These are phyloP conservation scores for Malaclemys terrapin DNA, from an alignment of 2,113 vertebrate genomes.

Conservation along the genomic window DNA sequence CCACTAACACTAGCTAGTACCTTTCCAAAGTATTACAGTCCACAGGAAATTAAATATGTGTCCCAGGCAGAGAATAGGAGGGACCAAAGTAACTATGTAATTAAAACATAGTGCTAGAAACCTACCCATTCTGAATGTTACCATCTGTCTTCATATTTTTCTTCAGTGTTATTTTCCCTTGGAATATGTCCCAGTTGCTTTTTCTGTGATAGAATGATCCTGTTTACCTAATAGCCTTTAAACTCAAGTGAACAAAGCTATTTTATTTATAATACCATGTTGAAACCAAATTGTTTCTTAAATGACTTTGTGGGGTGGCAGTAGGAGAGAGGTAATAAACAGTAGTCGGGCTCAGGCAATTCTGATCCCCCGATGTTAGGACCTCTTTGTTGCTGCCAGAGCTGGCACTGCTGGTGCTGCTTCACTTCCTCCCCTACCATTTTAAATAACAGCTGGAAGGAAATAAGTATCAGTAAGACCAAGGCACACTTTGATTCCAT, in stretches of 20 bases:
- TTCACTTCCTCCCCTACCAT: neutral
- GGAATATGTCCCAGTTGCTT: constrained; percentile 56
- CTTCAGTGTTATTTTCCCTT: neutral
- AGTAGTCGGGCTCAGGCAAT: constrained; percentile 33
- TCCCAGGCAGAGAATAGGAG: neutral
- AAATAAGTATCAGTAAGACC: constrained; percentile 30
- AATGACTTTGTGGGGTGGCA: constrained; percentile 35
- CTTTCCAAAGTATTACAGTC: neutral
- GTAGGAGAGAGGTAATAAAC: constrained; percentile 58
- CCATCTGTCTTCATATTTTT: constrained; percentile 54
- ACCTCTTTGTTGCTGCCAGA: constrained; percentile 14
- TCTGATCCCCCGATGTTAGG: constrained; percentile 51
- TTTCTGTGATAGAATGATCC: constrained; percentile 61
- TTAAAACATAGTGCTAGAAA: constrained; percentile 47
- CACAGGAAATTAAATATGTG: neutral
- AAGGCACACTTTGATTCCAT: neutral
- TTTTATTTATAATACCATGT: constrained; percentile 58
- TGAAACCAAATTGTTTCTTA: constrained; percentile 60
- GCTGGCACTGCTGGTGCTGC: neutral
- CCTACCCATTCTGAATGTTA: constrained; percentile 55
- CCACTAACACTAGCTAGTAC: neutral
- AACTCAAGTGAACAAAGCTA: constrained; percentile 63
- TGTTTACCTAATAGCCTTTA: constrained; percentile 69
- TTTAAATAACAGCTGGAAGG: constrained; percentile 23
- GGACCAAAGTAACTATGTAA: neutral